These are phyloP conservation scores for Pammene fasciana DNA, from an alignment of 2,888 invertebrate species.

Conservation along the genomic window DNA sequence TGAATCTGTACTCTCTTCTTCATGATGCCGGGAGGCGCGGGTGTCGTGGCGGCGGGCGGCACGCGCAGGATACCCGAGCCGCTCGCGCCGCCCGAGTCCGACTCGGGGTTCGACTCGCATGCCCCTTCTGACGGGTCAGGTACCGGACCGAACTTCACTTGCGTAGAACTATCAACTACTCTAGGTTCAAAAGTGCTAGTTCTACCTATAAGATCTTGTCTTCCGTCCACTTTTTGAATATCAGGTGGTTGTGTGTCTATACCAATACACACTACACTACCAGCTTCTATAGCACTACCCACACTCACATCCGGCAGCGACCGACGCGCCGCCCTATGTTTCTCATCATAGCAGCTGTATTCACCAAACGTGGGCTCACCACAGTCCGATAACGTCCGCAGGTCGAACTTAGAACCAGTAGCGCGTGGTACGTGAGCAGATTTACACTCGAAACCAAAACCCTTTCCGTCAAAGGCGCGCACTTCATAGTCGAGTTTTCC, in stretches of 20 bases:
- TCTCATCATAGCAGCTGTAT: conserved; percentile 86
- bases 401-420: conserved; percentile 74
- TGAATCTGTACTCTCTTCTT: conserved; percentile 96
- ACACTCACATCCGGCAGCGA: conserved; percentile 85
- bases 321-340: conserved; percentile 83
- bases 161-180: conserved; percentile 79
- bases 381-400: conserved; percentile 80
- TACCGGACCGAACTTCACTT: conserved; percentile 77
- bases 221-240: conserved; percentile 76
- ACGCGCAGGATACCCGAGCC: conserved; percentile 78
- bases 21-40: conserved; percentile 89
- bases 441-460: conserved; percentile 83
- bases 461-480: conserved; percentile 80
- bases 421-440: conserved; percentile 80
- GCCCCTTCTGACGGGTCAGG: conserved; percentile 72
- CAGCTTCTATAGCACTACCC: conserved; percentile 84
- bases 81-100: conserved; percentile 72
- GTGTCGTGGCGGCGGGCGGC: conserved; percentile 71
- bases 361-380: conserved; percentile 84
- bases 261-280: conserved; percentile 78
- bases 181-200: conserved; percentile 80
- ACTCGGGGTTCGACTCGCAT: conserved; percentile 72
- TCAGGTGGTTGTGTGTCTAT: conserved; percentile 80
- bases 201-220: conserved; percentile 69
- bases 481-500: conserved; percentile 82